These are phyloP conservation scores for Hylaeus volcanicus DNA, from an alignment of 1,140 invertebrate genomes.

Conservation along the genomic window DNA sequence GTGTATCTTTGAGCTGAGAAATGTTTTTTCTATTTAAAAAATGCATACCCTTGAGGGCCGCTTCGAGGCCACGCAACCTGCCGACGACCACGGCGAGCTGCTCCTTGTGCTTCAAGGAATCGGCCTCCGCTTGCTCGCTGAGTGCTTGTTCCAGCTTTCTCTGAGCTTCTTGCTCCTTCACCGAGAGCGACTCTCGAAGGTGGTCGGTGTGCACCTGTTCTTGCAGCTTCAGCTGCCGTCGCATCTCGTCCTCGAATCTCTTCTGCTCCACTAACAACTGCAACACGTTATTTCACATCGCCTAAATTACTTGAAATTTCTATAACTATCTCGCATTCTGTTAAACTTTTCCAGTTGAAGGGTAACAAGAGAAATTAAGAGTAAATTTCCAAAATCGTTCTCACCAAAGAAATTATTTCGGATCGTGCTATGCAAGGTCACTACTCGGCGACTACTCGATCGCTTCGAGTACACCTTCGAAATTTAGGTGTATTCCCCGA, in stretches of 20 bases:
- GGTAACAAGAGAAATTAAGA: too few species aligned
- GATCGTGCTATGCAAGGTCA: too few species aligned
- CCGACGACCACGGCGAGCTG: conserved; percentile 91
- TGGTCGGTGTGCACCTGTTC: conserved; percentile 92
- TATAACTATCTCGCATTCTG: too few species aligned
- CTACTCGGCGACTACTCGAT: not conserved
- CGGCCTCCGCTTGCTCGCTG: conserved; percentile 87
- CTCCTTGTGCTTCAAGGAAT: conserved; percentile 86
- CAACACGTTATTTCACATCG: conserved; percentile 45
- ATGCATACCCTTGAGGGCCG: conserved; percentile 88
- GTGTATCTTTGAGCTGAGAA: too few species aligned
- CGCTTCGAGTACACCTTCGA: not conserved
- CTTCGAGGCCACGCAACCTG: conserved; percentile 92
- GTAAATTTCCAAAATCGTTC: too few species aligned
- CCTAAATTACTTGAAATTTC: too few species aligned
- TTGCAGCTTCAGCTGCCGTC: conserved; percentile 89
- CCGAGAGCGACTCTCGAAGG: conserved; percentile 86
- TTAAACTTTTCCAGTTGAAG: too few species aligned
- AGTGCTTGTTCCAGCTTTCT: conserved; percentile 83
- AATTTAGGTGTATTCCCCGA: not conserved
- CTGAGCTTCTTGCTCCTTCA: conserved; percentile 87
- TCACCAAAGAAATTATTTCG: too few species aligned
- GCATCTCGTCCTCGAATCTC: conserved; percentile 87
- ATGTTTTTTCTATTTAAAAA: not conserved
- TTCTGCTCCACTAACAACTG: conserved; percentile 84